Conservation (phyloP, 2,888 invertebrate species). For the Nymphalis polychloros region DNA sequence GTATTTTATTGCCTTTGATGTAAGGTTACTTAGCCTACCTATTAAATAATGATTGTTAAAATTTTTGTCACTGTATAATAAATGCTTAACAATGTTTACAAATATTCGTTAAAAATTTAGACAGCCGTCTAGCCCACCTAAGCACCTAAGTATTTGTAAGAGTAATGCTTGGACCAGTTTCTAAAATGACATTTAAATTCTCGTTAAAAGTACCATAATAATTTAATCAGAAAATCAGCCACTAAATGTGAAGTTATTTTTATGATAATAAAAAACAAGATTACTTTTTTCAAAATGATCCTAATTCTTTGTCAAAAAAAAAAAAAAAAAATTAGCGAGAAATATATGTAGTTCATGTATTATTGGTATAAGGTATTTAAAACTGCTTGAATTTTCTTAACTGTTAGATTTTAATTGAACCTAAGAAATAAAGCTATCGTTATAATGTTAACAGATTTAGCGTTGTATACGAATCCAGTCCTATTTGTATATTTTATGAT, state of each 20-base stretch:
- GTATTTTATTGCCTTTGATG: not conserved
- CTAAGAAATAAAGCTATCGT: not conserved
- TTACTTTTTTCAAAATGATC: too few species aligned
- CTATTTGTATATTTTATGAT: constrained; percentile 13
- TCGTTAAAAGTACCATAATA: not conserved
- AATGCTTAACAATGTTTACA: not conserved
- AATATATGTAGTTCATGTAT: too few species aligned
- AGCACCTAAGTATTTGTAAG: too few species aligned
- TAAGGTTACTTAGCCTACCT: not conserved
- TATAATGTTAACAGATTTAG: not conserved
- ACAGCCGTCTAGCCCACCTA: not conserved
- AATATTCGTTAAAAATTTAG: constrained; percentile 3
- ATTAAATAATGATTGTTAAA: not conserved
- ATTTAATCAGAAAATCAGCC: too few species aligned
- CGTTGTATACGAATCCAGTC: not conserved
- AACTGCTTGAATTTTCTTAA: too few species aligned
- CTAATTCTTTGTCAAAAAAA: too few species aligned
- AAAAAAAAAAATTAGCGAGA: too few species aligned
- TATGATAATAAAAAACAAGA: too few species aligned
- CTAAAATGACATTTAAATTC: not conserved
- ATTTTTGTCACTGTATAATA: not conserved
- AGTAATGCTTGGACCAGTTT: not conserved
- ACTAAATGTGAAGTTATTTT: too few species aligned
- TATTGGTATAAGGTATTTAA: too few species aligned
- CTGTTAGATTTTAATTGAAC: too few species aligned